Percentiles rank a stretch among this genome's conserved stretches.
These are phyloP conservation scores for Leptinotarsa juncta DNA, from an alignment of 2,888 invertebrate species.

Conservation along the genomic window DNA sequence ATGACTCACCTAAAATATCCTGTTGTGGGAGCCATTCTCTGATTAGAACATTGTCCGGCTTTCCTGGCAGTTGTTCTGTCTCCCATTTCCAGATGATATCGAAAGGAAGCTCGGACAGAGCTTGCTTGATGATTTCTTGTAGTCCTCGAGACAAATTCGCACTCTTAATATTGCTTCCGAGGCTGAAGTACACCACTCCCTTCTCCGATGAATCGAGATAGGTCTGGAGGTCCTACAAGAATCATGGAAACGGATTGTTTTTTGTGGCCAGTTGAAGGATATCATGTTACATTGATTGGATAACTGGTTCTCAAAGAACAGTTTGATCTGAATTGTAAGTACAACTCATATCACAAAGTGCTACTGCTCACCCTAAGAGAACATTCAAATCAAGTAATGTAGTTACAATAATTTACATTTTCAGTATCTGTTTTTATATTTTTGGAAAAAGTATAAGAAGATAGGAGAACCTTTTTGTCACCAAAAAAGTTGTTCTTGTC, in stretches of 20 bases:
- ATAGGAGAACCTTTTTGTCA: too few relatives aligned
- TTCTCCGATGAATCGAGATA: conserved; percentile 60
- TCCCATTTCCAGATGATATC: conserved; percentile 67
- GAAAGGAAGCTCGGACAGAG: conserved; percentile 63
- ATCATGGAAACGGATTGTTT: conserved; percentile 22
- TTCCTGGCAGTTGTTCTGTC: conserved; percentile 56
- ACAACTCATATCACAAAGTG: too few relatives aligned
- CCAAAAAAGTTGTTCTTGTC: too few relatives aligned
- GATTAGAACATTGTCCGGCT: conserved; percentile 62
- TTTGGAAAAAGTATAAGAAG: too few relatives aligned
- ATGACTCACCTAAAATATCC: conserved; percentile 62
- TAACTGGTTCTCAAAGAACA: neutral
- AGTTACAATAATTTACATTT: too few relatives aligned
- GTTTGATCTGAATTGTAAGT: too few relatives aligned
- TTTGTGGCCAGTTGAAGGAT: too few relatives aligned
- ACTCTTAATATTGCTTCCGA: conserved; percentile 64
- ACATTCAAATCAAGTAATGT: too few relatives aligned
- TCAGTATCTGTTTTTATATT: too few relatives aligned
- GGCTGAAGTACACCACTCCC: conserved; percentile 63
- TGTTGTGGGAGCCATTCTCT: conserved; percentile 67
- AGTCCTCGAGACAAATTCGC: conserved; percentile 58
- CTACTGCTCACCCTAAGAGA: too few relatives aligned
- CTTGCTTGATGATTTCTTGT: conserved; percentile 58
- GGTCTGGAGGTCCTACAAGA: conserved; percentile 57
- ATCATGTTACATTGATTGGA: too few relatives aligned